Percentiles rank a stretch among this genome's conserved stretches.
These are phyloP conservation scores for Hormiphora californensis DNA, from an alignment of 37 sponge, comb jelly and placozoan species.

Conservation along the genomic window DNA sequence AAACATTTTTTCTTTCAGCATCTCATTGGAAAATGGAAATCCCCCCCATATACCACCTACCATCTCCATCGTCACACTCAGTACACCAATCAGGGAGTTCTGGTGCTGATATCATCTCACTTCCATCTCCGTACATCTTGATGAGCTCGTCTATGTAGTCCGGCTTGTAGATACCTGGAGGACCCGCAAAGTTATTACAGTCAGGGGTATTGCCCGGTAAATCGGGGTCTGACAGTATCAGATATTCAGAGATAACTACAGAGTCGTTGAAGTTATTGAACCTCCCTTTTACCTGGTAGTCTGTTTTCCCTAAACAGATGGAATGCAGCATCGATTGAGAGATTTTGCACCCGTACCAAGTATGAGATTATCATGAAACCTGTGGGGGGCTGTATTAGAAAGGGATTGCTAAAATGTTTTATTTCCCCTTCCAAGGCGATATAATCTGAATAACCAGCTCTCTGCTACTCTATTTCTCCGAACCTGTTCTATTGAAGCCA, in stretches of 20 bases:
- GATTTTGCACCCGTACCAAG: conserved; percentile 2
- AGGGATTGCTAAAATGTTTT: too few relatives aligned
- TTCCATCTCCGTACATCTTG: conserved; percentile 58
- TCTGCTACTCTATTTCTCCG: neutral
- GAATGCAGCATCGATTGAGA: conserved; percentile 35
- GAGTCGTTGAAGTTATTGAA: neutral
- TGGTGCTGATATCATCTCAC: conserved; percentile 57
- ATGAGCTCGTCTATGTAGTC: conserved; percentile 69
- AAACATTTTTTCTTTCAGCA: too few relatives aligned
- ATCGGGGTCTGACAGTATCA: neutral
- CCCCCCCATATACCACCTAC: too few relatives aligned
- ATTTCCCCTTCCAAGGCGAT: too few relatives aligned
- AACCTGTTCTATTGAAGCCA: conserved; percentile 97
- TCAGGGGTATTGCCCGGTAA: neutral
- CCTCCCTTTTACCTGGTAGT: neutral
- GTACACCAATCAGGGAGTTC: conserved; percentile 69
- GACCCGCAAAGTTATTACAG: conserved; percentile 45
- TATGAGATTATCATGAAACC: conserved; percentile 50
- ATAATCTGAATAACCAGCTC: neutral
- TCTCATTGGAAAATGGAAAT: too few relatives aligned
- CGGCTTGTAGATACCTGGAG: conserved; percentile 79
- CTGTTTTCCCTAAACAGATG: conserved; percentile 14
- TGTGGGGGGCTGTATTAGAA: too few relatives aligned
- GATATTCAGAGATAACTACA: neutral
- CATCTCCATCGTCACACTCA: conserved; percentile 37